Conservation (phyloP, 2,113 vertebrate species). For the Pandion haliaetus region DNA sequence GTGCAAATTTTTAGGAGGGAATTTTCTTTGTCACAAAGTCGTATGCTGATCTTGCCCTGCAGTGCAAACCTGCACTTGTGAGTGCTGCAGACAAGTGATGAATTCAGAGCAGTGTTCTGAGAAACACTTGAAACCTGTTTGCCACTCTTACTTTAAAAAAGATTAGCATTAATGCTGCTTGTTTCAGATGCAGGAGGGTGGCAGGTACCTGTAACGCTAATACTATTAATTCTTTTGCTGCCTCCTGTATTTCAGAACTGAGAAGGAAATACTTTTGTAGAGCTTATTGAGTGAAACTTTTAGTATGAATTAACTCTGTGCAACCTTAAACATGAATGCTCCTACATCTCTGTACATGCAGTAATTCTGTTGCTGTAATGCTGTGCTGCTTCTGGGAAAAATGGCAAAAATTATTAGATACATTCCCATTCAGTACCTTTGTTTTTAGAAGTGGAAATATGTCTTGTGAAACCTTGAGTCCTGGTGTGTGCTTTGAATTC, state of each 20-base stretch:
- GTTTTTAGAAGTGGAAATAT: not conserved
- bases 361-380: not conserved
- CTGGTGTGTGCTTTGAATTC: not conserved
- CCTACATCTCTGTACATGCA: not conserved
- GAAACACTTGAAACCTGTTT: not conserved
- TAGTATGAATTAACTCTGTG: not conserved
- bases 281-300: not conserved
- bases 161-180: not conserved
- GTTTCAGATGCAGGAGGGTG: not conserved
- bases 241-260: not conserved
- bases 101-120: not conserved
- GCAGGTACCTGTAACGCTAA: not conserved
- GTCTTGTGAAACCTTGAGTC: not conserved
- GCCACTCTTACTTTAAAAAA: not conserved
- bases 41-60: not conserved
- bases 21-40: not conserved
- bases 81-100: not conserved
- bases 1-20: not conserved
- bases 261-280: not conserved
- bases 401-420: not conserved
- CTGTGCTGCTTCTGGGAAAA: not conserved
- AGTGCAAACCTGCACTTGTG: not conserved
- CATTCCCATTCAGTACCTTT: fast-evolving
- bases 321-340: not conserved
- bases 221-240: not conserved